Conservation (phyloP, 2,113 vertebrate genomes). For the Electrona antarctica region DNA sequence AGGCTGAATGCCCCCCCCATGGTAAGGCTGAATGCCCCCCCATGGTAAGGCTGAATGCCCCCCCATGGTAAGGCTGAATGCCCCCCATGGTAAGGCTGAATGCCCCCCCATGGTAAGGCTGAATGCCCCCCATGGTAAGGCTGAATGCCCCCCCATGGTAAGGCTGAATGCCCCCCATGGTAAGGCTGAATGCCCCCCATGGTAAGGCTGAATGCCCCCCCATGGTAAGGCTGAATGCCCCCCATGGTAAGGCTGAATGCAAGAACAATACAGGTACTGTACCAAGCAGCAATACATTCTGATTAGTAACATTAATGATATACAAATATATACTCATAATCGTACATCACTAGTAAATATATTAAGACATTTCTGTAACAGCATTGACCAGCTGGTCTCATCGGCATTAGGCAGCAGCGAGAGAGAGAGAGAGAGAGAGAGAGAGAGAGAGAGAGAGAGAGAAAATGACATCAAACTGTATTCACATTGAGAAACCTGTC, state of each 20-base stretch:
- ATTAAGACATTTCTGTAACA: conserved; percentile 77
- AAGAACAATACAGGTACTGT: conserved; percentile 39
- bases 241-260: conserved; percentile 52
- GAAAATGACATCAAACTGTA: conserved; percentile 13
- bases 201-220: too few relatives aligned
- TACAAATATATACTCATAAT: conserved; percentile 48
- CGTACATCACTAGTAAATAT: conserved; percentile 62
- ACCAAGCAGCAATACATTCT: conserved; percentile 61
- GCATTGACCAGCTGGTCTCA: conserved; percentile 57
- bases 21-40: too few relatives aligned
- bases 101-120: neutral
- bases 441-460: conserved; percentile 8
- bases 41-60: too few relatives aligned
- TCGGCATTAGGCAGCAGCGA: conserved; percentile 50
- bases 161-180: too few relatives aligned
- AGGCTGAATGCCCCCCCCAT: neutral
- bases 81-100: too few relatives aligned
- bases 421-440: conserved; percentile 11
- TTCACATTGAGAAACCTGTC: conserved; percentile 51
- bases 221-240: too few relatives aligned
- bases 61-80: neutral
- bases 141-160: neutral
- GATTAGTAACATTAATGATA: conserved; percentile 51
- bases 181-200: neutral
- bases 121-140: too few relatives aligned